phyloP scores from a whole-genome alignment of 2,888 invertebrate genomes.

The Nemotelus pantherinus region DNA sequence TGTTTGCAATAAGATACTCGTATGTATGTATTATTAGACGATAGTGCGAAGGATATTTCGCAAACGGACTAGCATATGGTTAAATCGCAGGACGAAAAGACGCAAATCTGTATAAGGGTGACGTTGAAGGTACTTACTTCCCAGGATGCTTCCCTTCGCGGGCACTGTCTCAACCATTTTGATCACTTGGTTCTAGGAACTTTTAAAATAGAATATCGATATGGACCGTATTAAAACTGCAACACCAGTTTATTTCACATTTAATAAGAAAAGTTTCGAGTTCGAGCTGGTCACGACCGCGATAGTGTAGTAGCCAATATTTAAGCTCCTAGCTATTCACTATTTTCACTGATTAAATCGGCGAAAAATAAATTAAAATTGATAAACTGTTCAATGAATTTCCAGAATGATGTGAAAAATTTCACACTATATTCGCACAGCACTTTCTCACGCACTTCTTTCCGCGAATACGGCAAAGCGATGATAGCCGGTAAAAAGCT shows the following conservation, averaged over 20 bases:
- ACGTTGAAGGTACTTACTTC: conserved; percentile 66
- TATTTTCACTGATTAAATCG: not conserved
- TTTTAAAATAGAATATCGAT: not conserved
- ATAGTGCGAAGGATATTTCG: not conserved
- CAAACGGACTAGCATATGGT: not conserved
- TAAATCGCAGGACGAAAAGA: not conserved
- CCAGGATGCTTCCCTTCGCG: conserved; percentile 69
- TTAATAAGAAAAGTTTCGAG: not conserved
- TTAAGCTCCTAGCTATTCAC: not conserved
- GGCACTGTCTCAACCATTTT: conserved; percentile 67
- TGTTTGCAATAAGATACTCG: conserved; percentile 8
- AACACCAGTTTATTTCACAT: conserved; percentile 13
- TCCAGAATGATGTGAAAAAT: not conserved
- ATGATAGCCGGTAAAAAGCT: conserved; percentile 15
- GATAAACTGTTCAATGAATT: not conserved
- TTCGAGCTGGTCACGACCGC: not conserved
- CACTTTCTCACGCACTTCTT: conserved; percentile 22
- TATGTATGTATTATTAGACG: not conserved
- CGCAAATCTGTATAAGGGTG: not conserved
- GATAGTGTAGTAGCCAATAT: not conserved
- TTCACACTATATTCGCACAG: not conserved
- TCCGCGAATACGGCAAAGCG: conserved; percentile 4
- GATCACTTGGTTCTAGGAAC: conserved; percentile 17
- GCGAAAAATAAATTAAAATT: too few species aligned
- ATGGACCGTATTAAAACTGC: not conserved